A percentile compares a stretch with the other conserved stretches of the same genome.
These are phyloP conservation scores for Periophthalmus magnuspinnatus DNA, from an alignment of 2,797 vertebrate species.

Conservation along the genomic window DNA sequence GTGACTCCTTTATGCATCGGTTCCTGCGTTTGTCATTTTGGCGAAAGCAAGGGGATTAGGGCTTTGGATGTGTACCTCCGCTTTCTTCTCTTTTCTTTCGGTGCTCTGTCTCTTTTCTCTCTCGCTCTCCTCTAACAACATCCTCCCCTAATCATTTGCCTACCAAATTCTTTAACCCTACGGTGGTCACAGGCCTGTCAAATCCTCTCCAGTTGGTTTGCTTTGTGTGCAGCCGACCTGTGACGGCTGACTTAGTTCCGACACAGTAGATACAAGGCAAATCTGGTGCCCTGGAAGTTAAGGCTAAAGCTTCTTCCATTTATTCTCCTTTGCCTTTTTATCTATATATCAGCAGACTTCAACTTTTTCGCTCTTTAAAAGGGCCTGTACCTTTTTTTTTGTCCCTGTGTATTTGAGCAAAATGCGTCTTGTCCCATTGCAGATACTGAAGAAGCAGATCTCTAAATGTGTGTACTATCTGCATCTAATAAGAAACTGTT, in stretches of 20 bases:
- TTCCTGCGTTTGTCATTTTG: slow-evolving; percentile 81
- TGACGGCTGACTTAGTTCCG: slow-evolving; percentile 70
- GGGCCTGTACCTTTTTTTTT: too few species aligned
- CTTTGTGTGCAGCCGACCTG: slow-evolving; percentile 65
- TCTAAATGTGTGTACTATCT: too few species aligned
- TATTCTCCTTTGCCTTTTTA: slow-evolving; percentile 15
- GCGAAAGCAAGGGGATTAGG: slow-evolving; percentile 79
- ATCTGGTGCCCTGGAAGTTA: slow-evolving; percentile 44
- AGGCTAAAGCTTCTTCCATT: slow-evolving; percentile 27
- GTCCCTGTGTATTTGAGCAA: not conserved
- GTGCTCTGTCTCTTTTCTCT: slow-evolving; percentile 33
- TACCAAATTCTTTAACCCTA: slow-evolving; percentile 78
- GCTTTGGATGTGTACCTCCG: slow-evolving; percentile 73
- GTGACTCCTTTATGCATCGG: slow-evolving; percentile 90
- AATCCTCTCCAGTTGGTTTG: slow-evolving; percentile 60
- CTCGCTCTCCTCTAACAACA: slow-evolving; percentile 70
- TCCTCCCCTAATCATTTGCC: slow-evolving; percentile 76
- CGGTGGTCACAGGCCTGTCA: slow-evolving; percentile 68
- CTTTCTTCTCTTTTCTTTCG: slow-evolving; percentile 28
- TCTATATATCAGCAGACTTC: slow-evolving; percentile 11
- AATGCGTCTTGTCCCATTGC: not conserved
- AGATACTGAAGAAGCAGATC: too few species aligned
- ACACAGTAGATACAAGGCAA: slow-evolving; percentile 46
- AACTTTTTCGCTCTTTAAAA: not conserved
- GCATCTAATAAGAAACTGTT: too few species aligned